These are phyloP conservation scores for Odocoileus hemionus DNA, from an alignment of 2,113 vertebrate species.

Conservation along the genomic window DNA sequence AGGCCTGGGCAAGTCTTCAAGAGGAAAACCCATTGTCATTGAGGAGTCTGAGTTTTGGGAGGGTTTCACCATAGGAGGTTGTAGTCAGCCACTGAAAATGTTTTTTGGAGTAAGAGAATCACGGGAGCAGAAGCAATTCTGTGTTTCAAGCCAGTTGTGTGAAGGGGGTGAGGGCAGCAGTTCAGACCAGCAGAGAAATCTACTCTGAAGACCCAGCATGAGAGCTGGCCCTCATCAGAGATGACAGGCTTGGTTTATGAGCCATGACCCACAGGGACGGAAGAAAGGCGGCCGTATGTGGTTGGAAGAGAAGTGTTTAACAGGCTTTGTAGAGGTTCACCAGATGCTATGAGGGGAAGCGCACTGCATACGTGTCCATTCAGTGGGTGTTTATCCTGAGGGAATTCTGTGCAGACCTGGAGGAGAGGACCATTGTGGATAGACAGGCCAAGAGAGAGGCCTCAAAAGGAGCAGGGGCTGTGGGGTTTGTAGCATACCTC, in stretches of 20 bases:
- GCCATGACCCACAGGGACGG: background rate
- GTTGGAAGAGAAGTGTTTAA: background rate
- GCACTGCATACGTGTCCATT: accelerated
- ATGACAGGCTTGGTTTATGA: background rate
- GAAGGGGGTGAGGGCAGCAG: background rate
- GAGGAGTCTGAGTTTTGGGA: background rate
- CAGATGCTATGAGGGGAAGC: background rate
- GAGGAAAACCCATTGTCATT: background rate
- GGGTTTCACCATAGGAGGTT: background rate
- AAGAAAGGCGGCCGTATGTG: accelerated
- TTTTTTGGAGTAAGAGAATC: background rate
- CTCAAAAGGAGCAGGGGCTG: background rate
- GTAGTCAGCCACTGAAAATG: background rate
- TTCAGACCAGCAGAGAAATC: background rate
- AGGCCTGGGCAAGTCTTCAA: background rate
- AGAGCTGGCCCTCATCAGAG: background rate
- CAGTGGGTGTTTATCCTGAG: background rate
- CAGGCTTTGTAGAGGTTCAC: too few relatives aligned
- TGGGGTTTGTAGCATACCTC: background rate
- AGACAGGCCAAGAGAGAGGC: background rate
- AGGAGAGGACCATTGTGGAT: background rate
- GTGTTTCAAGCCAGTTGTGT: background rate
- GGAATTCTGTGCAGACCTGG: background rate
- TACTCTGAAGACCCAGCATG: background rate
- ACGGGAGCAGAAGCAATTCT: background rate